phyloP scores from a whole-genome alignment of 2,113 vertebrate species.

The Hystrix cristata region DNA sequence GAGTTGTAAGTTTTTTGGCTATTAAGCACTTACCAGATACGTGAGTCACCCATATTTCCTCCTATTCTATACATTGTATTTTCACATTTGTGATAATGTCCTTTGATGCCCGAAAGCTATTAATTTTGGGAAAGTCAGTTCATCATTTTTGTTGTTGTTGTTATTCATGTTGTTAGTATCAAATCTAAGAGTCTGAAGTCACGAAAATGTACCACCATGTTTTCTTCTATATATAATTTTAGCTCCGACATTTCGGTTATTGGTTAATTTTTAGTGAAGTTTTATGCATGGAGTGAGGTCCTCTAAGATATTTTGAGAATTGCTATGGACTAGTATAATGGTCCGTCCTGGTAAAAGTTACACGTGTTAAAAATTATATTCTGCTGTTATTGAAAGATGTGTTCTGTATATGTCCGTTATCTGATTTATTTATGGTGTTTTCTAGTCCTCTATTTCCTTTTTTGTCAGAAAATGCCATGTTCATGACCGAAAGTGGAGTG shows the following conservation, averaged over 20 bases:
- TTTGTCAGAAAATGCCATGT: background rate
- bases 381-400: background rate
- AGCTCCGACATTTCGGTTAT: background rate
- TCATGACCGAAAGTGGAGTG: background rate
- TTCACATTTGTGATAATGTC: background rate
- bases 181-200: background rate
- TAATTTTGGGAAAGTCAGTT: background rate
- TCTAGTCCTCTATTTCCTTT: background rate
- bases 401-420: background rate
- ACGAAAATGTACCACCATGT: background rate
- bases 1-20: background rate
- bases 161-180: background rate
- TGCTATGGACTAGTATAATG: background rate
- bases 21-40: background rate
- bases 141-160: background rate
- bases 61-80: background rate
- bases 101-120: background rate
- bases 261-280: background rate
- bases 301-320: background rate
- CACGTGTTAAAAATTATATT: background rate
- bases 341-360: background rate
- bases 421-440: background rate
- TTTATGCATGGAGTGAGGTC: background rate
- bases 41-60: background rate
- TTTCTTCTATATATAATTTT: background rate